phyloP scores from a whole-genome alignment of 2,888 invertebrate genomes.

The Octodonta nipae region DNA sequence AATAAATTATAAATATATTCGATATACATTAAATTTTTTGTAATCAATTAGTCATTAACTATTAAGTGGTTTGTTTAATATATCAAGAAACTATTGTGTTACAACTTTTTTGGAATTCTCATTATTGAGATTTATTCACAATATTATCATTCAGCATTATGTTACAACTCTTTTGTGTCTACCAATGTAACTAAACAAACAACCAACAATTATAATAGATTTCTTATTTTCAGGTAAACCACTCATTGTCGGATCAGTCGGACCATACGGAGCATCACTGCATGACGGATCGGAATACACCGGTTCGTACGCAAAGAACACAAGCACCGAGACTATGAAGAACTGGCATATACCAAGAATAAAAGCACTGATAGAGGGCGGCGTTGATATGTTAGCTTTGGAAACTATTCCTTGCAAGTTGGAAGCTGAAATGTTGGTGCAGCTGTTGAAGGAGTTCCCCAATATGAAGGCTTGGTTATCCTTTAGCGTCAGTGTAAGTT shows the following conservation, averaged over 20 bases:
- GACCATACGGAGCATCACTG: constrained; percentile 82
- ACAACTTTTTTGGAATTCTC: too few relatives aligned
- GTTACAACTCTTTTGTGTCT: too few relatives aligned
- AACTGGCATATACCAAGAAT: constrained; percentile 79
- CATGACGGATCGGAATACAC: constrained; percentile 88
- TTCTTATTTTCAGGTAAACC: constrained; percentile 37
- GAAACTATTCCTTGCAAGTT: constrained; percentile 80
- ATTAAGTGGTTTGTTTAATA: too few relatives aligned
- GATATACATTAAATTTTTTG: too few relatives aligned
- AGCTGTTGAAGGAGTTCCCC: constrained; percentile 60
- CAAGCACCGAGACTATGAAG: constrained; percentile 48
- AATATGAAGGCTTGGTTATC: constrained; percentile 70
- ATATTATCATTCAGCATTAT: too few relatives aligned
- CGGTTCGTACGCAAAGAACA: constrained; percentile 63
- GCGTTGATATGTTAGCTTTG: constrained; percentile 73
- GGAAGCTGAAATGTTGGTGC: constrained; percentile 73
- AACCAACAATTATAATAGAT: too few relatives aligned
- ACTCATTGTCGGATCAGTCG: constrained; percentile 75
- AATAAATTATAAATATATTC: too few relatives aligned
- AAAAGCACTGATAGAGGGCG: constrained; percentile 61
- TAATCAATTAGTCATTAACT: too few relatives aligned
- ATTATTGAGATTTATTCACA: too few relatives aligned
- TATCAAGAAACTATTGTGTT: too few relatives aligned
- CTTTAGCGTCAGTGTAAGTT: constrained; percentile 69
- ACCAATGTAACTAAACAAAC: too few relatives aligned